Percentiles rank a stretch among this genome's conserved stretches.
Conservation (phyloP, 2,113 vertebrate genomes). For the mouse (Mus musculus) region GRCm39 chr11:49231001-49231500, state of each 20-base stretch:
- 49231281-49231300: neutral
- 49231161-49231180: neutral
- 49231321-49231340: neutral
- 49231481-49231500: slow-evolving; percentile 49
- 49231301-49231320: neutral
- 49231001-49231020: neutral
- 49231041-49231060: neutral
- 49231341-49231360: neutral
- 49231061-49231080: neutral
- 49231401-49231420: slow-evolving; percentile 61
- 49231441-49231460: slow-evolving; percentile 52
- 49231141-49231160: neutral
- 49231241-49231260: neutral
- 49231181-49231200: neutral
- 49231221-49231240: neutral
- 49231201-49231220: neutral
- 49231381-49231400: slow-evolving; percentile 31
- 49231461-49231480: slow-evolving; percentile 54
- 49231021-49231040: neutral
- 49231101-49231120: neutral
- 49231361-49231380: slow-evolving; percentile 35
- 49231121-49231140: neutral
- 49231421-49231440: slow-evolving; percentile 30
- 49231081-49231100: neutral
- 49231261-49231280: neutral